Evolutionary conservation across 2,797 vertebrate genomes (phyloP).

Genomic region (Semotilus atromaculatus): DNA sequence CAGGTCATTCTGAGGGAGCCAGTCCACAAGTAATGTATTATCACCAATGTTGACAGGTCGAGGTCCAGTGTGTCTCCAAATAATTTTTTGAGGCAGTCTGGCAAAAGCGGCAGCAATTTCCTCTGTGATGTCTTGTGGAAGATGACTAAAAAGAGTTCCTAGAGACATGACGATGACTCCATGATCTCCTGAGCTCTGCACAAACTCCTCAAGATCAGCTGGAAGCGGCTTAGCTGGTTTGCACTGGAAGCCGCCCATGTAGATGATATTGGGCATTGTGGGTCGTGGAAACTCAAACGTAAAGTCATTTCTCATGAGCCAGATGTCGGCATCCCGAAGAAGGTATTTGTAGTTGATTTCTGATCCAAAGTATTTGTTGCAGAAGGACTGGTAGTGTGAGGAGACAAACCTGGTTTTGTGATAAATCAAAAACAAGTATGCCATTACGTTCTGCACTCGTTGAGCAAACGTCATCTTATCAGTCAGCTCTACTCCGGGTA

Average conservation of each 20-base stretch:
- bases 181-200: conserved; percentile 61
- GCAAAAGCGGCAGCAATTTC: conserved; percentile 63
- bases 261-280: conserved; percentile 69
- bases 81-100: conserved; percentile 62
- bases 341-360: conserved; percentile 55
- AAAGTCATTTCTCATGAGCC: conserved; percentile 71
- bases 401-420: not conserved
- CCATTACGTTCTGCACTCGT: conserved; percentile 54
- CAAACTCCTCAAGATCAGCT: conserved; percentile 62
- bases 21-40: conserved; percentile 63
- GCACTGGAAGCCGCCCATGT: conserved; percentile 71
- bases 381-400: conserved; percentile 49
- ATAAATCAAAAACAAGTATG: conserved; percentile 12
- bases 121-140: conserved; percentile 57
- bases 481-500: conserved; percentile 53
- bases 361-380: conserved; percentile 59
- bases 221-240: conserved; percentile 61
- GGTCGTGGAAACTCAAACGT: conserved; percentile 71
- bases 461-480: conserved; percentile 64
- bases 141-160: conserved; percentile 55
- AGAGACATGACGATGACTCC: conserved; percentile 70
- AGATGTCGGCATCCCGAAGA: conserved; percentile 66
- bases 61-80: conserved; percentile 61
- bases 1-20: conserved; percentile 67
- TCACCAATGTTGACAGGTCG: conserved; percentile 60